A percentile compares a stretch with the other conserved stretches of the same genome.
Evolutionary conservation across 2,888 invertebrate species (phyloP).

Genomic region (Plebejus anna): DNA sequence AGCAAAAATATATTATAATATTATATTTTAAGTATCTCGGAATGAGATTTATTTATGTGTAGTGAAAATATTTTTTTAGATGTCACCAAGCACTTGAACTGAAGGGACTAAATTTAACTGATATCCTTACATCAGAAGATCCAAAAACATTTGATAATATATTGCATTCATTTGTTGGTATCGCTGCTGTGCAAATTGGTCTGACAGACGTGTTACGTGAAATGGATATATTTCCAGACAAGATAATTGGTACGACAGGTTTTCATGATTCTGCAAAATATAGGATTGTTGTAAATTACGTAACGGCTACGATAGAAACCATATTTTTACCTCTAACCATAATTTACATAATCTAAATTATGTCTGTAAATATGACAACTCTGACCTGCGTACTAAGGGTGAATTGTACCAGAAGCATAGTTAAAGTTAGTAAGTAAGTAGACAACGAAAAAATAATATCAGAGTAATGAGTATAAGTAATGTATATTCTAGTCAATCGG

Average conservation of each 20-base stretch:
- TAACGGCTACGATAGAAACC: neutral
- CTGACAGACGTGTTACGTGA: slow-evolving; percentile 32
- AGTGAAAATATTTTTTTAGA: neutral
- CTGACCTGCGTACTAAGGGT: no score
- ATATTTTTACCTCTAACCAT: neutral
- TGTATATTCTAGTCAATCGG: neutral
- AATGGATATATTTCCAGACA: slow-evolving; percentile 32
- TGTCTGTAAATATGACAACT: no score
- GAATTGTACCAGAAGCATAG: no score
- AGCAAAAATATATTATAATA: neutral
- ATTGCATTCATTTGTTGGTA: slow-evolving; percentile 85
- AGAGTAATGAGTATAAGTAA: neutral
- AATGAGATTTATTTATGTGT: neutral
- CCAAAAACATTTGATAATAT: slow-evolving; percentile 82
- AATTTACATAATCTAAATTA: neutral
- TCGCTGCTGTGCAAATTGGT: slow-evolving; percentile 66
- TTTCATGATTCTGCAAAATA: neutral
- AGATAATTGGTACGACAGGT: slow-evolving; percentile 32
- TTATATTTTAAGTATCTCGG: neutral
- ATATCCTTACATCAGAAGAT: slow-evolving; percentile 22
- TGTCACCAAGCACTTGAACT: slow-evolving; percentile 18
- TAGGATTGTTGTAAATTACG: neutral
- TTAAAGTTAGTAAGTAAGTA: neutral
- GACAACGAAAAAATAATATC: neutral
- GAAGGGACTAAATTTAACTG: slow-evolving; percentile 21